Conservation (phyloP, 2,113 vertebrate species). For the Trichechus manatus region DNA sequence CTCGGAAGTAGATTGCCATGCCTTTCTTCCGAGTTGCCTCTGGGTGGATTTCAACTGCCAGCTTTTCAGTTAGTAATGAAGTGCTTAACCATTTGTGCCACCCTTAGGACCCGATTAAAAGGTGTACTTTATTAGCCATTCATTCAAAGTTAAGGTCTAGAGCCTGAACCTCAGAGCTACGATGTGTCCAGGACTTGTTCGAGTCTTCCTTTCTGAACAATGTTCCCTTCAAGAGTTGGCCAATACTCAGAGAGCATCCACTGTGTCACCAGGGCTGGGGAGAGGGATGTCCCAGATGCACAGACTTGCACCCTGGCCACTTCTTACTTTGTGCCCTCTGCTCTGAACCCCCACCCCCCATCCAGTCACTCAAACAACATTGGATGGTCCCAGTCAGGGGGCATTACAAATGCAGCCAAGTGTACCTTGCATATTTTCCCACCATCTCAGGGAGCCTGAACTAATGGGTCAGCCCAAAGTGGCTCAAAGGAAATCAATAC, state of each 20-base stretch:
- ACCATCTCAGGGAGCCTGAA: conserved; percentile 80
- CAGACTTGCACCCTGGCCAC: background rate
- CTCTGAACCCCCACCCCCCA: background rate
- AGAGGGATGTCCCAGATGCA: background rate
- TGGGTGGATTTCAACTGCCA: no score
- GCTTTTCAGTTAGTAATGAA: background rate
- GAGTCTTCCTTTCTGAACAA: background rate
- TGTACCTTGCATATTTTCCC: conserved; percentile 67
- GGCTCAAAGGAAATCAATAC: conserved; percentile 85
- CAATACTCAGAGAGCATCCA: background rate
- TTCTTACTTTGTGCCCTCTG: background rate
- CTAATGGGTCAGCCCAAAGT: conserved; percentile 81
- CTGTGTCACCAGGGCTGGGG: background rate
- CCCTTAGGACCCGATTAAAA: background rate
- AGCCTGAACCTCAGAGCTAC: background rate
- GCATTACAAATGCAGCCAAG: conserved; percentile 46
- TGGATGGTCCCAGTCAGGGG: background rate
- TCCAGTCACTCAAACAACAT: background rate
- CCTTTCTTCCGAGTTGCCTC: background rate
- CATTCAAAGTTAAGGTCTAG: background rate
- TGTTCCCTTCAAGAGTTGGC: background rate
- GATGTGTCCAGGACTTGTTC: background rate
- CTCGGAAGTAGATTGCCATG: background rate
- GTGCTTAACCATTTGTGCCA: background rate
- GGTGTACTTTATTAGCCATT: background rate